Evolutionary conservation across 2,113 vertebrate genomes (phyloP).

Genomic region (Sminthopsis crassicaudata): DNA sequence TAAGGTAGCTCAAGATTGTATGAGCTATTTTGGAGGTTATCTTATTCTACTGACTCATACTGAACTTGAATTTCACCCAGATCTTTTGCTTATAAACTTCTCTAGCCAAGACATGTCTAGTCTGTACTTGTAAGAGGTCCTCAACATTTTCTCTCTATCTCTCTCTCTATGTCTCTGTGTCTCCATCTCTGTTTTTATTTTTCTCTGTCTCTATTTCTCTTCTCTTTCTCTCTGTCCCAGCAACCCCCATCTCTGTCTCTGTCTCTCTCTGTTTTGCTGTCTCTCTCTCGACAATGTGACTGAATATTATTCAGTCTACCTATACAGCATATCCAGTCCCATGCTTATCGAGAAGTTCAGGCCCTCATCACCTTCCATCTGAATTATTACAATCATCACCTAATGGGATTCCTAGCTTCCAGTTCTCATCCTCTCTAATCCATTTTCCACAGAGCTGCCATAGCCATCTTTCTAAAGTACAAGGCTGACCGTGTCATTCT

Average conservation of each 20-base stretch:
- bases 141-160: not conserved
- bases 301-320: not conserved
- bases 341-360: not conserved
- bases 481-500: not conserved
- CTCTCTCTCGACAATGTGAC: not conserved
- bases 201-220: too few relatives aligned
- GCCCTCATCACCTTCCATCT: not conserved
- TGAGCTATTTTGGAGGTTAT: not conserved
- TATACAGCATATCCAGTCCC: not conserved
- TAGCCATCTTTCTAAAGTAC: not conserved
- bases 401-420: not conserved
- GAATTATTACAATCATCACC: not conserved
- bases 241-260: too few relatives aligned
- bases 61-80: not conserved
- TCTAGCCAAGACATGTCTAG: not conserved
- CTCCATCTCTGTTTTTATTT: too few relatives aligned
- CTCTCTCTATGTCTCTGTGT: not conserved
- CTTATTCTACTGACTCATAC: not conserved
- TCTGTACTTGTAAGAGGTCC: not conserved
- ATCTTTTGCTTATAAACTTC: not conserved
- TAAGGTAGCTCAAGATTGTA: not conserved
- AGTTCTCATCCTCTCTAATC: not conserved
- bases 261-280: not conserved
- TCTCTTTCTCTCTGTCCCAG: too few relatives aligned
- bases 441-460: not conserved